phyloP scores from a whole-genome alignment of 2,888 invertebrate genomes.

The Callyntrura sp. region DNA sequence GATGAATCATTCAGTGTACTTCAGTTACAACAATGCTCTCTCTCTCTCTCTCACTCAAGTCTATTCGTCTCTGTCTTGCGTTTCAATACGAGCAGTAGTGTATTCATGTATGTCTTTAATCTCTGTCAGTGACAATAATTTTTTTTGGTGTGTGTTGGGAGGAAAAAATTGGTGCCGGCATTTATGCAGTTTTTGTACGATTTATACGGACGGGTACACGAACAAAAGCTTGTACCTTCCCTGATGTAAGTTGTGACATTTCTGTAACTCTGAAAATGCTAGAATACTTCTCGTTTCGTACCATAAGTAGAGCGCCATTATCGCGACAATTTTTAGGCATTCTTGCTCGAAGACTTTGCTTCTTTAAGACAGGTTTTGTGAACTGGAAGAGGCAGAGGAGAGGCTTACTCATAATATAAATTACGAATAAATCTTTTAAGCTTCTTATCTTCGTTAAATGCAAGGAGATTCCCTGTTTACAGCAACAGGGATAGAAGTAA shows the following conservation, averaged over 20 bases:
- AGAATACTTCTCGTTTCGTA: too few species aligned
- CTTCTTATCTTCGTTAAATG: slow-evolving; percentile 16
- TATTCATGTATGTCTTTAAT: too few species aligned
- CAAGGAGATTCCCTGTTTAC: background rate
- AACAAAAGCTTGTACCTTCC: background rate
- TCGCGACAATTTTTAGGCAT: background rate
- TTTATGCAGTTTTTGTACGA: background rate
- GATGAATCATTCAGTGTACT: too few species aligned
- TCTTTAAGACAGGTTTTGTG: slow-evolving; percentile 20
- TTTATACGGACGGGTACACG: background rate
- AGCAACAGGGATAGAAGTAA: background rate
- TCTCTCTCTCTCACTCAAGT: too few species aligned
- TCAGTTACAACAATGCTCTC: too few species aligned
- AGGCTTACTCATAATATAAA: background rate
- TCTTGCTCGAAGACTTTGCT: background rate
- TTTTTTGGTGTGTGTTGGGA: too few species aligned
- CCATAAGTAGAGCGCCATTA: background rate
- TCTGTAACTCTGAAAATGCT: too few species aligned
- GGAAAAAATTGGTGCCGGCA: too few species aligned
- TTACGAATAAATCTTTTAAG: background rate
- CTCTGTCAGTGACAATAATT: too few species aligned
- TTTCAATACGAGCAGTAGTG: too few species aligned
- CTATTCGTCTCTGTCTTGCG: too few species aligned
- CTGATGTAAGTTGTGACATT: too few species aligned
- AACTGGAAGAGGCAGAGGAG: background rate